Conservation (phyloP, 1,140 invertebrate species). For the Calliopsis andreniformis region DNA sequence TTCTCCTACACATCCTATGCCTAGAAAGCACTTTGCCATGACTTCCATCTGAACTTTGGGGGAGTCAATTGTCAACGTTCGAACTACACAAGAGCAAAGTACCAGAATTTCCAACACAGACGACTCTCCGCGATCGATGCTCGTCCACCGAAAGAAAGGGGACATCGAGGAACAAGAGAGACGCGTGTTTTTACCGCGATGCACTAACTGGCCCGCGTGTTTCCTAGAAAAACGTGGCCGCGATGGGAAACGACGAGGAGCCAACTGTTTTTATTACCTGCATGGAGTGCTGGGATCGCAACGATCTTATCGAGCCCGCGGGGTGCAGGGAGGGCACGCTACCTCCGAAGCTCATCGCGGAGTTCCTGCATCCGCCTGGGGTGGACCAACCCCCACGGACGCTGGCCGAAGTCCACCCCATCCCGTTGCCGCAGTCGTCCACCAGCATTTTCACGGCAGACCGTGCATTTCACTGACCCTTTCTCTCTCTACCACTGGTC, state of each 20-base stretch:
- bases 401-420: conserved; percentile 70
- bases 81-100: too few relatives aligned
- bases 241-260: background rate
- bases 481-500: background rate
- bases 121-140: background rate
- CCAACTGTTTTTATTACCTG: conserved; percentile 63
- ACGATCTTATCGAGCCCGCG: conserved; percentile 75
- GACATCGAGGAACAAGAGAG: background rate
- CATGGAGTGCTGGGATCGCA: conserved; percentile 77
- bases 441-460: conserved; percentile 71
- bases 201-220: background rate
- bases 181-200: background rate
- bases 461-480: conserved; percentile 41
- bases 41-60: too few relatives aligned
- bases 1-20: too few relatives aligned
- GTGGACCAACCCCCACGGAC: conserved; percentile 77
- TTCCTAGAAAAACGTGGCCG: background rate
- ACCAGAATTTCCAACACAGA: background rate
- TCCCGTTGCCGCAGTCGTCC: conserved; percentile 73
- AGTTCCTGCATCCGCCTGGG: conserved; percentile 75
- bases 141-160: background rate
- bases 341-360: conserved; percentile 77
- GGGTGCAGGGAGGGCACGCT: conserved; percentile 78
- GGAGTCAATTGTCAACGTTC: too few relatives aligned
- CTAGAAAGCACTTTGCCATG: too few relatives aligned